Evolutionary conservation across 2,888 invertebrate species (phyloP), one percentile per base, ranked within the genome.

Genomic region (Sarcophaga carnaria): DNA sequence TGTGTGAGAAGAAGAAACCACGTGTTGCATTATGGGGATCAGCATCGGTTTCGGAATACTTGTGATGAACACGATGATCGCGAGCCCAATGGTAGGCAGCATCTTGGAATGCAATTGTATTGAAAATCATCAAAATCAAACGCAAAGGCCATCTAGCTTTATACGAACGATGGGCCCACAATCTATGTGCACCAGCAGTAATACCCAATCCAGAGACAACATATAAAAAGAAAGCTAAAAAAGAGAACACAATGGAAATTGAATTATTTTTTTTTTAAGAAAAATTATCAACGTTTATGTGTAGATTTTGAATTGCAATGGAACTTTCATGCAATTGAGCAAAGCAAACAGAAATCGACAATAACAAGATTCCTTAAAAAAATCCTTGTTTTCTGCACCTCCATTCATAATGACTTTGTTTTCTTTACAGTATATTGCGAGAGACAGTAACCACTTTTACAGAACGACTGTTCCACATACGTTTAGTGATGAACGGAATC

Each of bases 101-200:
- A 92, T 97, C 96, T 96, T 97, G 98, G 94, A 98, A 98, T 71
- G 99, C 98, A 69, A 98, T 92, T 1, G 98, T 97, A 93, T 99
- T 98, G 94, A 97, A 96, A 70, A 97, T 89, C 60, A 96, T 95
- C 83, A 99, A 94, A 60, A 99, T 94, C 10, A 98, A 90, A 89
- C 97, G 95, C 6, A 99, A 94, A 0, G 98, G 99, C 95, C 97
- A 96, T 93, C 96, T 98, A 10, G 99, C 99, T 94, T 99, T 99
- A 95, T 99, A 99, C 0, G 98, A 96, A 91, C 97, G 96, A 94
- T 99, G 99, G 1, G 99, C 96, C 99, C 99, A 99, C 49, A 99
- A 95, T 90, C 99, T 95, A 94, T 99, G 99, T 3, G 98, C 98
- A 45, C 99, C 99, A 25, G 98, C 99, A 20, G 99, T 99, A 88